Conservation (phyloP, 2,888 invertebrate genomes). For the Salticus scenicus region DNA sequence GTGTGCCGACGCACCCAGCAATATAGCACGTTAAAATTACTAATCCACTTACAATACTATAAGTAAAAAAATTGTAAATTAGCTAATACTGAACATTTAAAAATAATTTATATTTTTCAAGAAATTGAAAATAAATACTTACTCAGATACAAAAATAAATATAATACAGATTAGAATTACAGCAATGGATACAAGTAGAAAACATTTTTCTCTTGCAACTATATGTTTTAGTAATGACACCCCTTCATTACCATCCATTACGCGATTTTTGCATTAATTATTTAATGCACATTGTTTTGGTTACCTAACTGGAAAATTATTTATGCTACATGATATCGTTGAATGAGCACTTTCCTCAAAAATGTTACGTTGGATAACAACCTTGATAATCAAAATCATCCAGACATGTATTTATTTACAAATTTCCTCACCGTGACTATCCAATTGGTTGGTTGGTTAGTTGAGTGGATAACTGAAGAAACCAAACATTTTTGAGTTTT, state of each 20-base stretch:
- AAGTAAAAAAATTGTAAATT: conserved; percentile 13
- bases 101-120: too few relatives aligned
- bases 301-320: not conserved
- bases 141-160: conserved; percentile 9
- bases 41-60: conserved; percentile 42
- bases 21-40: conserved; percentile 37
- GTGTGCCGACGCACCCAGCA: conserved; percentile 49
- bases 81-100: too few relatives aligned
- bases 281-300: too few relatives aligned
- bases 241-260: conserved; percentile 59
- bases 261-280: too few relatives aligned
- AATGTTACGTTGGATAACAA: not conserved
- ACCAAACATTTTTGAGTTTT: too few relatives aligned
- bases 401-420: conserved; percentile 19
- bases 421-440: not conserved
- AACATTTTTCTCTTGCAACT: conserved; percentile 41
- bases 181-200: conserved; percentile 24
- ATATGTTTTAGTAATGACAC: conserved; percentile 43
- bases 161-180: conserved; percentile 36
- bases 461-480: too few relatives aligned
- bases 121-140: conserved; percentile 13
- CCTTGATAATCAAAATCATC: not conserved
- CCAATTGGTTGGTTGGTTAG: too few relatives aligned
- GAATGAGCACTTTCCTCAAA: not conserved
- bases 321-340: not conserved